These are phyloP conservation scores for Macrophya alboannulata DNA, from an alignment of 2,888 invertebrate species.

Conservation along the genomic window DNA sequence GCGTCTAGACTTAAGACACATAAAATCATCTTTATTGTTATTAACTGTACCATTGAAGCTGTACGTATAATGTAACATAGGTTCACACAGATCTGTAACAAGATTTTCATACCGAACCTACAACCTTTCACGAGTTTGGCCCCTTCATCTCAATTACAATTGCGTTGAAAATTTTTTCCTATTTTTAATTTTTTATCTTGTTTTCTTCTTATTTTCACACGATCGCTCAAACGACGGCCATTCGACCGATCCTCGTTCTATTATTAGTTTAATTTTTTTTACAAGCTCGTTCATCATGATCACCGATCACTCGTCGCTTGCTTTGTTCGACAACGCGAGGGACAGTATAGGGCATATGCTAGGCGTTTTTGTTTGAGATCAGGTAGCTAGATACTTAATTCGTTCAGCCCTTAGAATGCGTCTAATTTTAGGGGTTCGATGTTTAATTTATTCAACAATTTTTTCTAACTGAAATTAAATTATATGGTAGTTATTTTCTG, in stretches of 20 bases:
- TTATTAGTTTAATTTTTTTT: slow-evolving; percentile 62
- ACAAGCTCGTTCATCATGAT: slow-evolving; percentile 66
- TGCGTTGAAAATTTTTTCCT: background rate
- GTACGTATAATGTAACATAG: background rate
- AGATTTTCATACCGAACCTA: background rate
- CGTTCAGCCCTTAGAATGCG: background rate
- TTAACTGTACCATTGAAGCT: background rate
- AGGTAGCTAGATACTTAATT: slow-evolving; percentile 42
- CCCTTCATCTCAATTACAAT: background rate
- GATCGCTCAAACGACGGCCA: slow-evolving; percentile 23
- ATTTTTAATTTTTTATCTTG: background rate
- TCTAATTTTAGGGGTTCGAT: slow-evolving; percentile 18
- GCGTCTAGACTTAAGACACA: background rate
- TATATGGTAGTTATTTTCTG: background rate
- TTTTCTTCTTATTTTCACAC: background rate
- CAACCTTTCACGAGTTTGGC: background rate
- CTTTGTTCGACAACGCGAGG: slow-evolving; percentile 53
- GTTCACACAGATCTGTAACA: background rate
- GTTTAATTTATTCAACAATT: background rate
- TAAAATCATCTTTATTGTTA: background rate
- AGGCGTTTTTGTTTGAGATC: slow-evolving; percentile 40
- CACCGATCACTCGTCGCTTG: slow-evolving; percentile 65
- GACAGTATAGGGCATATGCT: slow-evolving; percentile 48
- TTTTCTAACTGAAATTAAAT: background rate
- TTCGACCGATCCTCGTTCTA: slow-evolving; percentile 59